Evolutionary conservation across 2,113 vertebrate genomes (phyloP).

Genomic region (Pycnonotus jocosus): DNA sequence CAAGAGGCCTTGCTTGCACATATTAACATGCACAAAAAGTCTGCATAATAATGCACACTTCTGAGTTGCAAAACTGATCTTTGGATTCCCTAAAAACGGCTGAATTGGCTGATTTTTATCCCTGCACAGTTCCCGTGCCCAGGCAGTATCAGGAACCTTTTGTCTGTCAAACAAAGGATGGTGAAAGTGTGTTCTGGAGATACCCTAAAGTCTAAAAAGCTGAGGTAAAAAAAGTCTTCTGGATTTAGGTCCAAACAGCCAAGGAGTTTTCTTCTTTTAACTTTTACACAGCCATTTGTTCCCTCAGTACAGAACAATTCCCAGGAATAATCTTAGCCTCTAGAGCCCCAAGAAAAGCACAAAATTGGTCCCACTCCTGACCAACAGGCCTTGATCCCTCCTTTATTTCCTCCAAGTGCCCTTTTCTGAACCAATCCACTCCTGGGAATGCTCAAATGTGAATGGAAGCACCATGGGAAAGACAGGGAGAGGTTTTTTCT

Average conservation of each 20-base stretch:
- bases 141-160: neutral
- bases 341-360: neutral
- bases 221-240: neutral
- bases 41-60: neutral
- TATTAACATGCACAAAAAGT: neutral
- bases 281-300: neutral
- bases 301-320: neutral
- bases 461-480: neutral
- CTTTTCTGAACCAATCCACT: neutral
- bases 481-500: neutral
- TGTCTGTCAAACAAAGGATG: neutral
- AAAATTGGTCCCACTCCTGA: neutral
- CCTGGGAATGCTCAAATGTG: neutral
- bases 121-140: neutral
- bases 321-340: neutral
- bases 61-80: neutral
- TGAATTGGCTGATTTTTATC: neutral
- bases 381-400: neutral
- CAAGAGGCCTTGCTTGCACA: neutral
- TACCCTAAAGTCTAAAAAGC: neutral
- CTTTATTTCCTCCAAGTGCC: neutral
- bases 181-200: neutral
- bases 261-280: neutral
- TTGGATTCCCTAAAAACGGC: neutral
- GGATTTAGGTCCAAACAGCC: neutral